Base-by-base conservation (phyloP, 1,140 invertebrate genomes). In the Chrysopa pallens region DNA sequence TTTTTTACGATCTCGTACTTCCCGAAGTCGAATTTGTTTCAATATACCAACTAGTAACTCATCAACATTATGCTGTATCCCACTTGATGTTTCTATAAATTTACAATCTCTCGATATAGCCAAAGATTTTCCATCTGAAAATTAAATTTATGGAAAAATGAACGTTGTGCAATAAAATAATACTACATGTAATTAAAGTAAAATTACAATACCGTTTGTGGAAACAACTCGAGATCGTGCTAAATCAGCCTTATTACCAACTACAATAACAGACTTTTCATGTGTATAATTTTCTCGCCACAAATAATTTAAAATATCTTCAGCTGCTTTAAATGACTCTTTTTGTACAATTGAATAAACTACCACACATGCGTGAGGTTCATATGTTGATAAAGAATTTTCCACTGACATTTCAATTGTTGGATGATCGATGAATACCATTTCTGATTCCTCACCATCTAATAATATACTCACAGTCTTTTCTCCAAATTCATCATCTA, bases 211-310 rank as follows among this genome's bases (percentile, higher is more conserved):
- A 90, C 88, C 87, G 59, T 83, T 78, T 13, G 74, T 70, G 8
- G 79, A 66, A 37, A 95, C 84, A 29, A 78, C 76, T 38, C 89
- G 69, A 7, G 86, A 82, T 50, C 90, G 67, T 0, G 86, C 91
- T 38, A 95, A 64, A 56, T 96, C 91, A 4, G 83, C 81, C 59
- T 96, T 96, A 59, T 96, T 96, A 33, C 83, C 91, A 8, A 92
- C 90, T 4, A 95, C 73, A 44, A 95, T 91, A 15, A 91, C 82
- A 2, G 85, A 78, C 55, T 82, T 74, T 23, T 84, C 80, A 46
- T 77, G 73, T 1, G 80, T 84, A 48, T 79, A 79, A 49, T 80
- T 78, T 52, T 84, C 78, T 45, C 78, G 63, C 69, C 80, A 84
- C 27, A 90, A 63, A 55, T 88, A 87, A 49, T 80, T 77, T 35